Evolutionary conservation across 2,797 vertebrate species (phyloP).

Genomic region (Hydrophis major): DNA sequence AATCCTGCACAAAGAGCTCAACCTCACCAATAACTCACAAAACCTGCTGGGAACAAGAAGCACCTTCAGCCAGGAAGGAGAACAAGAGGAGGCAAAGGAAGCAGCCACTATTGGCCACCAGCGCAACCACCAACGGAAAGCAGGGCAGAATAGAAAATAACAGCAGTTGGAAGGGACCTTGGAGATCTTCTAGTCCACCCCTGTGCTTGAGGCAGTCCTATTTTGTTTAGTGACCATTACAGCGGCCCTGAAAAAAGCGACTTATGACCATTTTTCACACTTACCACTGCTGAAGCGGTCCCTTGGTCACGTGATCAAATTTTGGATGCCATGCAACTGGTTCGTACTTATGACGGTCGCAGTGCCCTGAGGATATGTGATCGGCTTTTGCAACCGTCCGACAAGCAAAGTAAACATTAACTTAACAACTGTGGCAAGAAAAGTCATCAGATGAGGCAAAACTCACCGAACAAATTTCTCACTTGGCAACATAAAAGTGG

Average conservation of each 20-base stretch:
- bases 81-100: not conserved
- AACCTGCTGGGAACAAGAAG: not conserved
- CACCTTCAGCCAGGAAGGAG: not conserved
- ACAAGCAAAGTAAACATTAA: not conserved
- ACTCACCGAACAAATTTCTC: not conserved
- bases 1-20: not conserved
- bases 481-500: not conserved
- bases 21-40: not conserved
- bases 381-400: not conserved
- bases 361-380: accelerated
- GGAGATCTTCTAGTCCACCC: not conserved
- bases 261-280: not conserved
- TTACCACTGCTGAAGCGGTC: no score
- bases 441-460: no score
- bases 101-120: not conserved
- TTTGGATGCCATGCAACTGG: no score
- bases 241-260: not conserved
- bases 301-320: no score
- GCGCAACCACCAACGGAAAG: not conserved
- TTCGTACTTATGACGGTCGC: no score
- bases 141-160: not conserved
- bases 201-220: not conserved
- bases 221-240: not conserved
- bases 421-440: not conserved
- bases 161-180: not conserved